phyloP scores from a whole-genome alignment of 2,888 invertebrate species.

The Dryadula phaetusa region DNA sequence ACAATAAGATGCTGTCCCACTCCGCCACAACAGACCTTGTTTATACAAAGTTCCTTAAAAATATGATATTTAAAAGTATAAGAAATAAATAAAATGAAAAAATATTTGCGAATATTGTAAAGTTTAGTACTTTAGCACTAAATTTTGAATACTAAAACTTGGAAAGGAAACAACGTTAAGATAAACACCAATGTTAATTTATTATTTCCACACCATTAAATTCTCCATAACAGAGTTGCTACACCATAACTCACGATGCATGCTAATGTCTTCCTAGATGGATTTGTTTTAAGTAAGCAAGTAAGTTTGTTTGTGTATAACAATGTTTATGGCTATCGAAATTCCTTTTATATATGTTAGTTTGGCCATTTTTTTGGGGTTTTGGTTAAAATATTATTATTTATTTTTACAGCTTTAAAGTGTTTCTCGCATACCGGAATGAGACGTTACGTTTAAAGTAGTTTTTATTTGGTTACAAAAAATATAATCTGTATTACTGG shows the following conservation, averaged over 20 bases:
- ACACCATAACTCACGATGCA: constrained; percentile 62
- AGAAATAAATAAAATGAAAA: no score
- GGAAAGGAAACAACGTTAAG: constrained; percentile 67
- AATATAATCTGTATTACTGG: no score
- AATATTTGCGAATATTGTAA: not conserved
- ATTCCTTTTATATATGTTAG: not conserved
- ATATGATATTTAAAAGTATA: no score
- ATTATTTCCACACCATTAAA: constrained; percentile 76
- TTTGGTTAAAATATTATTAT: no score
- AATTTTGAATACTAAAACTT: constrained; percentile 43
- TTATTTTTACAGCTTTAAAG: no score
- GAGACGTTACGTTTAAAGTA: no score
- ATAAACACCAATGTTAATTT: constrained; percentile 74
- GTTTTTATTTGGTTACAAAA: no score
- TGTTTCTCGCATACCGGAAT: no score
- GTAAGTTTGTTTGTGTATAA: constrained; percentile 1
- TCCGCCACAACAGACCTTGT: not conserved
- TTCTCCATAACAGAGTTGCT: constrained; percentile 56
- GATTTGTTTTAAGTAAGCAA: constrained; percentile 32
- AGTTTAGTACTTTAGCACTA: constrained; percentile 27
- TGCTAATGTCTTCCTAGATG: constrained; percentile 56
- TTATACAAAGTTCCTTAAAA: no score
- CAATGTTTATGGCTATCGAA: constrained; percentile 15
- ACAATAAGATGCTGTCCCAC: not conserved
- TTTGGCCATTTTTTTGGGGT: not conserved